Evolutionary conservation across 2,888 invertebrate species (phyloP), one percentile per base, ranked within the genome.

Genomic region (Melitaea athalia): DNA sequence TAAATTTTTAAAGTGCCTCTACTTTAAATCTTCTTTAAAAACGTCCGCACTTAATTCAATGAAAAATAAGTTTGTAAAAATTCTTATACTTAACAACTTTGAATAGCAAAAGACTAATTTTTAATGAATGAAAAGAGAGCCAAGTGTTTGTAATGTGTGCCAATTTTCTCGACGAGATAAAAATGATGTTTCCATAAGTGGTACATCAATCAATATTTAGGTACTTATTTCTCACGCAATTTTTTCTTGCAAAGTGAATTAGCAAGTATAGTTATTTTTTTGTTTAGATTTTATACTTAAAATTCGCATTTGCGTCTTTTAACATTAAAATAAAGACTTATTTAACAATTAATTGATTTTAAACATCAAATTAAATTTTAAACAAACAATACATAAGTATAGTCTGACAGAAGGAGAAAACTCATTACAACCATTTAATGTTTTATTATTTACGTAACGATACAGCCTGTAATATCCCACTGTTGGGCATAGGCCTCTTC

Each of bases 101-200:
- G 64, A 70, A 70, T 62, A 64, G 64, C 68, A 55, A 70, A 60
- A 64, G 62, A 62, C 64, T 52, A 70, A 70, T 63, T 68, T 68
- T 70, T 68, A 70, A 70, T 70, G 64, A 70, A 65, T 65, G 62
- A 65, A 63, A 65, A 65, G 66, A 68, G 53, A 59, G 64, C 64
- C 59, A 70, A 70, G 64, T 65, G 63, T 63, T 68, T 63, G 59
- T 53, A 70, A 3, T 24, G 1, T 24, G 24, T 24, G 3, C 24
- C 45, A 63, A 70, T 69, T 68, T 61, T 50, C 50, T 68, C 49
- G 63, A 24, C 64, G 59, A 63, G 63, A 70, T 63, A 59, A 65
- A 68, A 63, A 64, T 64, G 64, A 68, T 52, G 68, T 68, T 52
- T 59, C 59, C 43, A 47, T 63, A 43, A 68, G 49, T 57, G 57